Percentiles rank a stretch among this genome's conserved stretches.
phyloP scores from a whole-genome alignment of 2,888 invertebrate genomes.

The Cerceris ruficornis region DNA sequence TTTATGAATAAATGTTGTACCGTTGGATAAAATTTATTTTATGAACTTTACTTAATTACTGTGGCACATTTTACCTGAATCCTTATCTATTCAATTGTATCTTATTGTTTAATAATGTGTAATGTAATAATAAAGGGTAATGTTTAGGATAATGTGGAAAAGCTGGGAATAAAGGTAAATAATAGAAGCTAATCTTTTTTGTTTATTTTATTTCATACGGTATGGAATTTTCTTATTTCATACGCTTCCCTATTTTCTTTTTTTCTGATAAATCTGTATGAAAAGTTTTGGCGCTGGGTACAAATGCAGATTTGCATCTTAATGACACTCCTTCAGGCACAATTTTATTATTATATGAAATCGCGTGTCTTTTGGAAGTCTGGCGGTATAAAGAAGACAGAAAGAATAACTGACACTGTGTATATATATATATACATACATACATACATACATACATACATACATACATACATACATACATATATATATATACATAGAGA shows the following conservation, averaged over 20 bases:
- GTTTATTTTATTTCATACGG: constrained; percentile 15
- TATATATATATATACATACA: not conserved
- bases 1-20: too few relatives aligned
- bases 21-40: too few relatives aligned
- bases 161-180: not conserved
- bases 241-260: constrained; percentile 1
- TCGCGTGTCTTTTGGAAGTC: constrained; percentile 37
- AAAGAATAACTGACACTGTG: not conserved
- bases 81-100: too few relatives aligned
- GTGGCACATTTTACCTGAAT: not conserved
- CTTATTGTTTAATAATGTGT: too few relatives aligned
- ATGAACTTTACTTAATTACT: too few relatives aligned
- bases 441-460: constrained; percentile 3
- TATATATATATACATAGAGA: too few relatives aligned
- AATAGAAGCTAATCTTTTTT: not conserved
- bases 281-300: constrained; percentile 49
- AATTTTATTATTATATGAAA: constrained; percentile 46
- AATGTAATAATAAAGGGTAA: not conserved
- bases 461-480: too few relatives aligned
- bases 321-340: constrained; percentile 44
- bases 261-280: constrained; percentile 37
- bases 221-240: constrained; percentile 7
- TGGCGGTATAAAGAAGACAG: constrained; percentile 33
- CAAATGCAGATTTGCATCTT: constrained; percentile 43
- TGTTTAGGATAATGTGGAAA: not conserved